phyloP scores from a whole-genome alignment of 2,113 vertebrate species.

The Epinephelus fuscoguttatus region DNA sequence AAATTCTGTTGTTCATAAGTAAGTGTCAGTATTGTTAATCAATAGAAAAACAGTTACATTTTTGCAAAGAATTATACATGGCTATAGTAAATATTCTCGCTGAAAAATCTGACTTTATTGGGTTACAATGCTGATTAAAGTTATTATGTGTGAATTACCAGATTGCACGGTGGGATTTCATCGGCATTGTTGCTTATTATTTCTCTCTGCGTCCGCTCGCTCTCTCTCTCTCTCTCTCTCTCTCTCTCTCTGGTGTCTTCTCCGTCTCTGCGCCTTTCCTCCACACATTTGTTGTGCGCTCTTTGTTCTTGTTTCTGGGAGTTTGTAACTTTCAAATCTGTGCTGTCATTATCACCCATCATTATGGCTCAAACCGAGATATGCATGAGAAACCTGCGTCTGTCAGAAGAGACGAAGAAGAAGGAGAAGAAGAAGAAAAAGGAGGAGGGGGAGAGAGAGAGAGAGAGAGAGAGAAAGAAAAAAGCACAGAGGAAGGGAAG shows the following conservation, averaged over 20 bases:
- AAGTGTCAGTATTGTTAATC: slow-evolving; percentile 86
- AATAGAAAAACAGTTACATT: slow-evolving; percentile 84
- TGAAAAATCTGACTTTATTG: slow-evolving; percentile 85
- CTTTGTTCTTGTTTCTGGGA: slow-evolving; percentile 75
- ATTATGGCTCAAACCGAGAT: slow-evolving; percentile 71
- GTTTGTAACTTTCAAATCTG: slow-evolving; percentile 72
- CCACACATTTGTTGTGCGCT: slow-evolving; percentile 51
- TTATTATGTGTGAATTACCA: slow-evolving; percentile 83
- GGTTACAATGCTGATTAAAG: slow-evolving; percentile 85
- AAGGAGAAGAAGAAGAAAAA: not conserved
- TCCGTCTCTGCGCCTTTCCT: slow-evolving; percentile 18
- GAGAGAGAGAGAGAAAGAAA: not conserved
- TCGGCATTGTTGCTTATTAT: slow-evolving; percentile 53
- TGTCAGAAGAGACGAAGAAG: slow-evolving; percentile 51
- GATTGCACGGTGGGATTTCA: slow-evolving; percentile 59
- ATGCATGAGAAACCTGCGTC: slow-evolving; percentile 68
- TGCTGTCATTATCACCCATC: slow-evolving; percentile 76
- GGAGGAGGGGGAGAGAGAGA: not conserved
- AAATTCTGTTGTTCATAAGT: slow-evolving; percentile 84
- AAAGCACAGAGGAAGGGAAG: slow-evolving; percentile 56
- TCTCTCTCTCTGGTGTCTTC: not conserved
- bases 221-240: slow-evolving; percentile 8
- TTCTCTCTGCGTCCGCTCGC: slow-evolving; percentile 23
- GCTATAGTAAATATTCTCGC: slow-evolving; percentile 86
- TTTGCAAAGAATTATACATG: slow-evolving; percentile 87